Evolutionary conservation across 2,888 invertebrate species (phyloP).

Genomic region (Pilophorus perplexus): DNA sequence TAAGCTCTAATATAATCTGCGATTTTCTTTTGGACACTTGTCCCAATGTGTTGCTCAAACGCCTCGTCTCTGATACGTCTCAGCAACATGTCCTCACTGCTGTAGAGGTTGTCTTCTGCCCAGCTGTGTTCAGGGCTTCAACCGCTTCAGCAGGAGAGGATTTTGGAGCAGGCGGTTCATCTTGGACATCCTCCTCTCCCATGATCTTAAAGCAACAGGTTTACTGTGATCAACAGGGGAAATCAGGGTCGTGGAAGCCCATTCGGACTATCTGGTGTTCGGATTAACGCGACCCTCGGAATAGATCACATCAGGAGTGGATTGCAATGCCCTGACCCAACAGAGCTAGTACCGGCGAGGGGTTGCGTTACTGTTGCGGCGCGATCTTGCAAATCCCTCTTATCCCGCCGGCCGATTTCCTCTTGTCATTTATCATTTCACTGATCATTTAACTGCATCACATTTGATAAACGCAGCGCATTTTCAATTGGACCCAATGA

Average conservation of each 20-base stretch:
- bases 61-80: neutral
- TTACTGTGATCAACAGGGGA: neutral
- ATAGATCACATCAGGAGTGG: too few relatives aligned
- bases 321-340: too few relatives aligned
- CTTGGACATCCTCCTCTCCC: conserved; percentile 8
- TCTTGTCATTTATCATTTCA: too few relatives aligned
- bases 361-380: too few relatives aligned
- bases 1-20: neutral
- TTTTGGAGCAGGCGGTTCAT: conserved; percentile 9
- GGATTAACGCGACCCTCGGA: neutral
- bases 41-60: conserved; percentile 9
- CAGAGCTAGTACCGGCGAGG: too few relatives aligned
- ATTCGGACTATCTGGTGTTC: neutral
- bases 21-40: too few relatives aligned
- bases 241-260: neutral
- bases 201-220: neutral
- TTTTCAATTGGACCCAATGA: too few relatives aligned
- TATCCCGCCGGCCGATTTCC: too few relatives aligned
- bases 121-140: conserved; percentile 12
- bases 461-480: too few relatives aligned
- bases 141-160: conserved; percentile 16
- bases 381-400: too few relatives aligned
- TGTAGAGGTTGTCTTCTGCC: conserved; percentile 15
- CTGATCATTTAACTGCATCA: too few relatives aligned
- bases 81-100: conserved; percentile 17